Base-by-base conservation (phyloP, 2,888 invertebrate genomes). In the Graphium colonna region DNA sequence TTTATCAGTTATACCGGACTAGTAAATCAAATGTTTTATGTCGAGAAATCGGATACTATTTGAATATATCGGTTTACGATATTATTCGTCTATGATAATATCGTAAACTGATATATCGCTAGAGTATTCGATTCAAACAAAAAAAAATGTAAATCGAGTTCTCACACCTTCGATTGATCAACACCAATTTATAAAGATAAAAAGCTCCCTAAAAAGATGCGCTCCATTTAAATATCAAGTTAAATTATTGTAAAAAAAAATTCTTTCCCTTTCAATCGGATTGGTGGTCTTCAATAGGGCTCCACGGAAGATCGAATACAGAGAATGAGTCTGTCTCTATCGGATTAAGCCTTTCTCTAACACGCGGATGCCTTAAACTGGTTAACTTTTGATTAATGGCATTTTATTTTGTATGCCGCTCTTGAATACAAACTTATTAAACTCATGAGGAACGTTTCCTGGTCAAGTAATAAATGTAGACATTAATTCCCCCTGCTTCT, bases 361-460 rank as follows among this genome's bases (percentile, higher is more conserved):
- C 68, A 40, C 57, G 50, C 55, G 56, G 52, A 56, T 58, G 58
- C 60, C 67, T 67, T 57, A 61, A 79, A 81, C 82, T 76, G 73
- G 84, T 85, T 84, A 77, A 60, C 62, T 69, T 51, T 76, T 85
- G 86, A 86, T 85, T 82, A 83, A 86, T 83, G 74, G 64, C 59
- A 68, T 62, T 68, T 77, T 77, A 73, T 77, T 71, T 62, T 67
- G 55, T 67, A 56, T 60, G 61, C 58, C 57, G 63, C 66, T 62
- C 63, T 70, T 71, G 74, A 73, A 76, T 77, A 67, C 63, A 69
- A 68, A 69, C 70, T 65, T 70, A 82, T 80, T 82, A 77, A 81
- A 74, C 58, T n/a, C n/a, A n/a, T n/a, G n/a, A n/a, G n/a, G n/a
- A 61, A 59, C 41, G 54, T 58, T 54, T 56, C 46, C 46, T 51